A percentile compares a stretch with the other conserved stretches of the same genome.
Evolutionary conservation across 2,797 vertebrate species (phyloP).

Genomic region (Catostomus latipinnis): DNA sequence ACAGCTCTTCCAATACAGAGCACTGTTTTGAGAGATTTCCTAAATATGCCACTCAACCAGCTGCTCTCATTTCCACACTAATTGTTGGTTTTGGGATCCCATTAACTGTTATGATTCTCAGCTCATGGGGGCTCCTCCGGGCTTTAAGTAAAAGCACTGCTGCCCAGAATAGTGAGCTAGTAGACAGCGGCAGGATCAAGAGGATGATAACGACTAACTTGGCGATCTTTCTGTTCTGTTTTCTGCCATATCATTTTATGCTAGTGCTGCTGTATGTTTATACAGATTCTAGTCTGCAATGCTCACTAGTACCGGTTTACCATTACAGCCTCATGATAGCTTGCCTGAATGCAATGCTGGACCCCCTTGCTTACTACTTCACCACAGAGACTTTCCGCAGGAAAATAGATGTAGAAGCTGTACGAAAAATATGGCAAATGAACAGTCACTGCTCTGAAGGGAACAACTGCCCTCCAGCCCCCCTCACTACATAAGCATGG

Average conservation of each 20-base stretch:
- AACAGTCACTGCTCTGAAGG: conserved; percentile 60
- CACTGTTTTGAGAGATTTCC: conserved; percentile 69
- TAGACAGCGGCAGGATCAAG: conserved; percentile 72
- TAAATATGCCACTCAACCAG: conserved; percentile 27
- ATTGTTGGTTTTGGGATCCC: conserved; percentile 71
- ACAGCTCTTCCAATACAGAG: fast-evolving
- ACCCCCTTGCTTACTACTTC: conserved; percentile 79
- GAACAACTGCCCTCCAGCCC: conserved; percentile 38
- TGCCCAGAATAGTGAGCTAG: conserved; percentile 66
- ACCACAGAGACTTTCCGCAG: conserved; percentile 75
- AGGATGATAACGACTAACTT: conserved; percentile 72
- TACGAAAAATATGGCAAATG: conserved; percentile 60
- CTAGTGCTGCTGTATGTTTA: conserved; percentile 58
- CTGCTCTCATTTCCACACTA: conserved; percentile 60
- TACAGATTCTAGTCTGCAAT: fast-evolving
- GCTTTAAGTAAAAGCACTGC: conserved; percentile 69
- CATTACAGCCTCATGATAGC: conserved; percentile 68
- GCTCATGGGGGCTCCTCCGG: conserved; percentile 71
- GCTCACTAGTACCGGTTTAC: conserved; percentile 49
- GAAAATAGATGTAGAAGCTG: conserved; percentile 49
- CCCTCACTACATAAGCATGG: conserved; percentile 40
- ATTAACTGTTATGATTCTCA: conserved; percentile 67
- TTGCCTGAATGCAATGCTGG: conserved; percentile 74
- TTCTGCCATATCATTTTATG: conserved; percentile 75
- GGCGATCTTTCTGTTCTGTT: conserved; percentile 75